Evolutionary conservation across 2,797 vertebrate species (phyloP).

Genomic region (Lateolabrax maculatus): DNA sequence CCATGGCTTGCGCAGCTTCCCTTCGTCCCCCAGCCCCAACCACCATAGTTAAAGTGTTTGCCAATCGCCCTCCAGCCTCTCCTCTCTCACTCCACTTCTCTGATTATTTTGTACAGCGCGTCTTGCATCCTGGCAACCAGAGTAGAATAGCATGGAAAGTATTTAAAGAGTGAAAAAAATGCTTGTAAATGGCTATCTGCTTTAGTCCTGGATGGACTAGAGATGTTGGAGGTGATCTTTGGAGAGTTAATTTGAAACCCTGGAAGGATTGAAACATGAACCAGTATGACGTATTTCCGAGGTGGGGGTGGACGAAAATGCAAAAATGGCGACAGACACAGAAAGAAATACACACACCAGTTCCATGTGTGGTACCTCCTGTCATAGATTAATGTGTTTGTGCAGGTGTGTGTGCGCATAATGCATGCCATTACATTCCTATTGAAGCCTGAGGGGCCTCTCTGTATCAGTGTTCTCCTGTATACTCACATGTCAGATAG

Average conservation of each 20-base stretch:
- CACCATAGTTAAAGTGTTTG: conserved; percentile 1
- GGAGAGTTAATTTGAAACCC: conserved; percentile 27
- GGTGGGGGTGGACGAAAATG: conserved; percentile 10
- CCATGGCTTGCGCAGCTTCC: not conserved
- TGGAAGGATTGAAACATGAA: conserved; percentile 42
- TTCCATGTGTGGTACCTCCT: conserved; percentile 49
- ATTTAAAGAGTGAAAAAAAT: conserved; percentile 9
- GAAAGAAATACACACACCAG: conserved; percentile 45
- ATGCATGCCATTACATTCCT: conserved; percentile 56
- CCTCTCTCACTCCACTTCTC: not conserved
- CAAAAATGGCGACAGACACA: conserved; percentile 36
- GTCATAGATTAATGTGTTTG: conserved; percentile 56
- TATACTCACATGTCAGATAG: conserved; percentile 27
- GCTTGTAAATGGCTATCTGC: conserved; percentile 15
- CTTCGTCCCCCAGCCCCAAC: conserved; percentile 3
- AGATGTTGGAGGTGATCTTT: not conserved
- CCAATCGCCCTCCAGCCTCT: not conserved
- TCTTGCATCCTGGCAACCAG: conserved; percentile 2
- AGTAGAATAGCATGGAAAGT: not conserved
- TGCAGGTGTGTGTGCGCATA: conserved; percentile 43
- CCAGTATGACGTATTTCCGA: not conserved
- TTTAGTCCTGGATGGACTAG: not conserved
- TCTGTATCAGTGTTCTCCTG: conserved; percentile 25
- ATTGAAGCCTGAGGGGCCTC: conserved; percentile 37
- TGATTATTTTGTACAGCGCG: not conserved